Base-by-base conservation (phyloP, 2,113 vertebrate species). In the Otolemur garnettii region DNA sequence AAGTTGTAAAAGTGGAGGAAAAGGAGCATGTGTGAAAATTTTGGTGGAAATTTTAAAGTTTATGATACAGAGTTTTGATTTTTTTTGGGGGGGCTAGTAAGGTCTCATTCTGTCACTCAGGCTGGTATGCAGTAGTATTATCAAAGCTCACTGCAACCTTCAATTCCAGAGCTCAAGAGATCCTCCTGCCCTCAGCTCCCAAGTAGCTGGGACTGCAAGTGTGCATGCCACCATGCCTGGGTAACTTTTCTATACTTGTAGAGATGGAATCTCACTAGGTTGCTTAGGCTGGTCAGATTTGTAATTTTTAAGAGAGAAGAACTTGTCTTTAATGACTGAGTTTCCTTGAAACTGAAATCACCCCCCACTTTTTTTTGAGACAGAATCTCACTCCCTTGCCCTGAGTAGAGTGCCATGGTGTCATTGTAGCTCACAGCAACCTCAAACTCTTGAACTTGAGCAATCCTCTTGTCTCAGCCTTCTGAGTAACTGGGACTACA, bases 261-360 rank as follows among this genome's bases (percentile, higher is more conserved):
- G 68, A 69, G 7, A 69, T n/a, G 33, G 19, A n/a, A 8, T 69
- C 68, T 69, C 68, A 69, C 33, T 69, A 69, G n/a, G 68, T 69
- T 69, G 68, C 18, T n/a, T 17, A 69, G 33, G 68, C 33, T 69
- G 68, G 33, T 69, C 5, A n/a, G n/a, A 77, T 64, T 89, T 83
- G 89, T 75, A 33, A 42, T 82, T 93, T 94, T 89, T 83, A 26
- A 87, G 66, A 87, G 30, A 28, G 35, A 80, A 75, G 9, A 66
- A 30, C 60, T n/a, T 82, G 19, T 60, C 66, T 75, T 81, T 45
- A 69, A 82, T 22, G 7, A 45, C 5, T 71, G 59, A 22, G 2
- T 87, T 92, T 60, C 19, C 50, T 62, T 79, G 55, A 33, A 59
- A 64, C 22, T 72, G 45, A 71, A 90, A 82, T 86, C 45, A 42